Conservation (phyloP, 2,888 invertebrate genomes). For the Pardosa pseudoannulata region DNA sequence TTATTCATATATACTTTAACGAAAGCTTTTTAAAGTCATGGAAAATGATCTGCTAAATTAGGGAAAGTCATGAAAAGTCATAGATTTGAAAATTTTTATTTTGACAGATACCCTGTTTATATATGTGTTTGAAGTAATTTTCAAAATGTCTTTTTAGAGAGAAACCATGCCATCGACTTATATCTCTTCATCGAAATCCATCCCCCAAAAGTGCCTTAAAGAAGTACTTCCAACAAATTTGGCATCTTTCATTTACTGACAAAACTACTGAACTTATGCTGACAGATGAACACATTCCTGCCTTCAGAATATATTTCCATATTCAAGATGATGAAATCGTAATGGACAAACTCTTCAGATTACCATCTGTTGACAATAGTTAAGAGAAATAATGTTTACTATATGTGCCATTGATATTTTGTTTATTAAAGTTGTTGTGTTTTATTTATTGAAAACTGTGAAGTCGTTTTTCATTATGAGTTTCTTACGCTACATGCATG, state of each 20-base stretch:
- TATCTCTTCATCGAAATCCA: neutral
- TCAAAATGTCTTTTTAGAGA: no score
- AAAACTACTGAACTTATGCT: slow-evolving; percentile 22
- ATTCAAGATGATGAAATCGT: slow-evolving; percentile 19
- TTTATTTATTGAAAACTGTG: no score
- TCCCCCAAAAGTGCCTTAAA: slow-evolving; percentile 37
- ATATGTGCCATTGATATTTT: neutral
- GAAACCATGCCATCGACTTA: slow-evolving; percentile 36
- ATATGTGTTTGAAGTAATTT: no score
- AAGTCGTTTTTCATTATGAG: no score
- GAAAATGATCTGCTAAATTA: no score
- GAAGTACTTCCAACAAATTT: slow-evolving; percentile 49
- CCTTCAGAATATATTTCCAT: slow-evolving; percentile 25
- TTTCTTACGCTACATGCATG: no score
- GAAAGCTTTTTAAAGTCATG: no score
- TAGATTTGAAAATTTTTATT: no score
- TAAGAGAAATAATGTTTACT: neutral
- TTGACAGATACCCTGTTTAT: no score
- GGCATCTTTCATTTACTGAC: slow-evolving; percentile 26
- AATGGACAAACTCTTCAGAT: slow-evolving; percentile 18
- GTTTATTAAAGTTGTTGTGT: neutral
- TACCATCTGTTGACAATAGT: slow-evolving; percentile 13
- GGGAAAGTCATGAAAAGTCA: no score
- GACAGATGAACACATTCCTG: slow-evolving; percentile 46
- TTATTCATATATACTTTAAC: no score